A percentile compares a stretch with the other conserved stretches of the same genome.
Evolutionary conservation across 2,888 invertebrate genomes (phyloP).

Genomic region (Tiphia femorata): DNA sequence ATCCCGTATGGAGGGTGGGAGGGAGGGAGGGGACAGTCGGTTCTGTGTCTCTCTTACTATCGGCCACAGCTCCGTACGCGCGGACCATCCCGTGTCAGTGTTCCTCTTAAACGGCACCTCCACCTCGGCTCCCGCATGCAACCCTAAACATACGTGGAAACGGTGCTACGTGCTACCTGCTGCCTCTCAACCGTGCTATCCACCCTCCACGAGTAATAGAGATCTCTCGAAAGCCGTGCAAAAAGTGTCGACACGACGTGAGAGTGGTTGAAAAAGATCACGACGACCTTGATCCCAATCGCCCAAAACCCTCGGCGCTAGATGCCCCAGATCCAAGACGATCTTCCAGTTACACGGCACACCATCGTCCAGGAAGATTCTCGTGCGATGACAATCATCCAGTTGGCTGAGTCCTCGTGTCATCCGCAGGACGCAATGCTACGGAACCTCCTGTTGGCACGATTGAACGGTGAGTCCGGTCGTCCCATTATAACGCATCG

Average conservation of each 20-base stretch:
- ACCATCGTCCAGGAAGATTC: conserved; percentile 22
- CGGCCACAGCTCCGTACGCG: conserved; percentile 23
- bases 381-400: conserved; percentile 9
- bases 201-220: neutral
- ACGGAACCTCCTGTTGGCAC: conserved; percentile 19
- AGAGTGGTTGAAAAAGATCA: too few relatives aligned
- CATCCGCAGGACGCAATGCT: conserved; percentile 13
- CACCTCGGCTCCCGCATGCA: conserved; percentile 38
- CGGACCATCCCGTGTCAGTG: conserved; percentile 43
- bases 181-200: neutral
- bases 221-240: too few relatives aligned
- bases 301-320: too few relatives aligned
- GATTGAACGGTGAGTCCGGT: conserved; percentile 34
- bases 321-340: too few relatives aligned
- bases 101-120: conserved; percentile 49
- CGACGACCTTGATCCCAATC: too few relatives aligned
- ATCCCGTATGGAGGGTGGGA: too few relatives aligned
- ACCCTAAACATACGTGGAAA: conserved; percentile 1
- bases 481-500: neutral
- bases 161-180: conserved; percentile 12
- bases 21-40: too few relatives aligned
- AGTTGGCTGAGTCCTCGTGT: too few relatives aligned
- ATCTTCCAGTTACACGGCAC: neutral
- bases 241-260: too few relatives aligned
- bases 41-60: too few relatives aligned